Conservation (phyloP, 2,888 invertebrate genomes). For the Tribolium freemani region DNA sequence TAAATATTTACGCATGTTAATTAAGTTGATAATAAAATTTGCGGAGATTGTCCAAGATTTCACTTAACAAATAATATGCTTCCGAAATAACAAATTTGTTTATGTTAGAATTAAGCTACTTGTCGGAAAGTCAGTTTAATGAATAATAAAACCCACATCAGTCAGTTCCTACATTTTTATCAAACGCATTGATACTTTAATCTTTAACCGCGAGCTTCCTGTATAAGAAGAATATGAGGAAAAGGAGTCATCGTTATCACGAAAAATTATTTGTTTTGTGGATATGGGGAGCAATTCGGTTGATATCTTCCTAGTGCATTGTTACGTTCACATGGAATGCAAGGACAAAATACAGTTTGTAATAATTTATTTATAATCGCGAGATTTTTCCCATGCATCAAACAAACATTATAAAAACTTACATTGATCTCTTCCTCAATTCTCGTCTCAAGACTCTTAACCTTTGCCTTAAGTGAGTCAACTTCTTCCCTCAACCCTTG, state of each 20-base stretch:
- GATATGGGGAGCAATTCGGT: neutral
- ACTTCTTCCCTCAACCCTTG: slow-evolving; percentile 22
- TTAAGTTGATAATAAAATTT: neutral
- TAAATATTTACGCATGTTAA: neutral
- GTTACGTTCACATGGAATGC: neutral
- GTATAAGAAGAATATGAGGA: neutral
- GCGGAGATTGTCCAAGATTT: neutral
- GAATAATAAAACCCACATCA: neutral
- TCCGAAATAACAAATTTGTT: neutral
- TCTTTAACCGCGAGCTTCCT: neutral
- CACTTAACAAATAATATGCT: neutral
- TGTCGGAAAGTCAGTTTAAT: neutral
- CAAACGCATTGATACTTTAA: neutral
- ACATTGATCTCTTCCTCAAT: neutral
- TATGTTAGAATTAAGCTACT: neutral
- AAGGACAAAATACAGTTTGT: slow-evolving; percentile 6
- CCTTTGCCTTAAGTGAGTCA: neutral
- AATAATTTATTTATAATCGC: neutral
- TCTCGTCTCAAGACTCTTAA: neutral
- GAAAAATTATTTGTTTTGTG: neutral
- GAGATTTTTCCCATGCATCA: neutral
- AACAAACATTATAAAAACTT: neutral
- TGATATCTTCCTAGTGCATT: slow-evolving; percentile 1
- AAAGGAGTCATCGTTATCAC: neutral
- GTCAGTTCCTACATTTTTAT: neutral